phyloP scores from a whole-genome alignment of 2,113 vertebrate species.

The Etheostoma cragini region DNA sequence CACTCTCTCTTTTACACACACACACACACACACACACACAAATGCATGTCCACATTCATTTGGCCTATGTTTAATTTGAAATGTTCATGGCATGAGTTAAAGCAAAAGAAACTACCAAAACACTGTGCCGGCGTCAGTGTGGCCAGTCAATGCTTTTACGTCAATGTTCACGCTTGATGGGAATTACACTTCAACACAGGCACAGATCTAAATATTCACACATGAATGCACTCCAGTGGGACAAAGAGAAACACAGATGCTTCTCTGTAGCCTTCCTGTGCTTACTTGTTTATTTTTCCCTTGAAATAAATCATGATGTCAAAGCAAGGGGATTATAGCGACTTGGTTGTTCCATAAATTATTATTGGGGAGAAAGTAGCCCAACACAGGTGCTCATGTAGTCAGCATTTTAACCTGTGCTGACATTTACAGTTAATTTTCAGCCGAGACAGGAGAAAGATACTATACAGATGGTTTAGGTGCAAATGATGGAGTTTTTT shows the following conservation, averaged over 20 bases:
- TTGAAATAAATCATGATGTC: slow-evolving; percentile 60
- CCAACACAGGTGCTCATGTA: slow-evolving; percentile 73
- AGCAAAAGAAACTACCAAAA: background rate
- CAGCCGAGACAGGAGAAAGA: slow-evolving; percentile 65
- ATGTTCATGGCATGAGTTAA: background rate
- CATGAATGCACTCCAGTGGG: slow-evolving; percentile 68
- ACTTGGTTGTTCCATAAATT: slow-evolving; percentile 45
- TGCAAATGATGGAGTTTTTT: slow-evolving; percentile 57
- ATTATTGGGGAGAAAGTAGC: slow-evolving; percentile 58
- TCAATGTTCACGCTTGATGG: slow-evolving; percentile 69
- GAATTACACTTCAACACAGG: slow-evolving; percentile 49
- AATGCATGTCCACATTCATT: background rate
- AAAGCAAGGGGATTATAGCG: slow-evolving; percentile 63
- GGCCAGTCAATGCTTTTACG: slow-evolving; percentile 40
- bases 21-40: slow-evolving; percentile 2
- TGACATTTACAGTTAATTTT: slow-evolving; percentile 74
- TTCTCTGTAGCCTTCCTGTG: slow-evolving; percentile 44
- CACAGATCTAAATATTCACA: slow-evolving; percentile 68
- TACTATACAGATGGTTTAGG: slow-evolving; percentile 66
- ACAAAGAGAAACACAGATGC: slow-evolving; percentile 68
- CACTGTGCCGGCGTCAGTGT: slow-evolving; percentile 13
- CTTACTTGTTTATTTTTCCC: slow-evolving; percentile 39
- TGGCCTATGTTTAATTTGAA: slow-evolving; percentile 26
- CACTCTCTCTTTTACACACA: slow-evolving; percentile 11
- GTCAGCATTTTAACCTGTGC: slow-evolving; percentile 79